These are phyloP conservation scores for Physella acuta DNA, from an alignment of 1,140 invertebrate species.

Conservation along the genomic window DNA sequence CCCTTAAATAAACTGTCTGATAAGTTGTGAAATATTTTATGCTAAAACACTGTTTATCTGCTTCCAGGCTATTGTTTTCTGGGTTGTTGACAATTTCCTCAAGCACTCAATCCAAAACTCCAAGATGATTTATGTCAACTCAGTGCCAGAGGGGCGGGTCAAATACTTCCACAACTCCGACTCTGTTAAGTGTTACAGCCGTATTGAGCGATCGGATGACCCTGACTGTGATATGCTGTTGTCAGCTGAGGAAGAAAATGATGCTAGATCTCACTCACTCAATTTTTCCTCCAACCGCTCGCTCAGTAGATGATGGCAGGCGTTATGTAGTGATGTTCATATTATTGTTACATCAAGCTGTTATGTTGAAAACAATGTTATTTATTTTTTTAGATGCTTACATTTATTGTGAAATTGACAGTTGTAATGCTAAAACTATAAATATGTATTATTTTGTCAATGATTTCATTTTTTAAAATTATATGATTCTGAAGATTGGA, in stretches of 20 bases:
- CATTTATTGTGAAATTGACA: too few relatives aligned
- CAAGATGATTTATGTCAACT: conserved; percentile 60
- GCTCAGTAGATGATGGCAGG: background rate
- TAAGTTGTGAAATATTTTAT: too few relatives aligned
- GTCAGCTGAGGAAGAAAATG: conserved; percentile 63
- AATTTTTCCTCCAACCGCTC: background rate
- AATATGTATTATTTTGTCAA: too few relatives aligned
- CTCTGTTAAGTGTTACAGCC: conserved; percentile 57
- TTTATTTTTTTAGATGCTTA: too few relatives aligned
- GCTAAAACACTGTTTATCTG: too few relatives aligned
- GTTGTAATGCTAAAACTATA: too few relatives aligned
- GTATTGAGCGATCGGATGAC: conserved; percentile 58
- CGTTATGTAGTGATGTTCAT: too few relatives aligned
- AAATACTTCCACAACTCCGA: conserved; percentile 43
- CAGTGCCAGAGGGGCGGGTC: conserved; percentile 35
- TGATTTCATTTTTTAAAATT: too few relatives aligned
- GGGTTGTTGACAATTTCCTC: conserved; percentile 53
- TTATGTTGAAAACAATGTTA: too few relatives aligned
- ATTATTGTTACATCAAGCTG: too few relatives aligned
- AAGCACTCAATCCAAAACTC: conserved; percentile 65
- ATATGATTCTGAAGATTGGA: too few relatives aligned
- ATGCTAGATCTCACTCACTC: conserved; percentile 32
- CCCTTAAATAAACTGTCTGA: too few relatives aligned
- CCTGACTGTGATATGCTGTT: conserved; percentile 64
- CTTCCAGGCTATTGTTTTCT: conserved; percentile 22